Evolutionary conservation across 2,113 vertebrate species (phyloP), one percentile per base, ranked within the genome.

Genomic region (Megaceryle torquata): DNA sequence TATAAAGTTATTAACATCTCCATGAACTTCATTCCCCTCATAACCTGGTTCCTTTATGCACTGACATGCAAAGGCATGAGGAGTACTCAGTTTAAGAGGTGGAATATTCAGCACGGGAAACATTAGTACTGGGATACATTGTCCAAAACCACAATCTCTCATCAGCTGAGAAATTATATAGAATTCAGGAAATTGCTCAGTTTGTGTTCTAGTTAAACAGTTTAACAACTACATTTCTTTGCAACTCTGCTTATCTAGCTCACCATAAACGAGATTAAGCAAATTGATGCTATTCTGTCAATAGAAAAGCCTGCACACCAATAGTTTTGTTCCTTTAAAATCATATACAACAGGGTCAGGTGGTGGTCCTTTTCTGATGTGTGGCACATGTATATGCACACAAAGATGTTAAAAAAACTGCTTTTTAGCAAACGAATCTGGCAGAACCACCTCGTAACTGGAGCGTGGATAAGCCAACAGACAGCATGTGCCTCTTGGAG

Each of bases 11-110:
- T 59, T 95, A 86, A 96, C 75, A 86, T 95, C 93, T 93, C 89
- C 41, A 17, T 96, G 95, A 97, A 95, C 96, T 97, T 95, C 69
- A 93, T 78, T 86, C 94, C 87, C 93, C 83, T 93, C 39, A 56
- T 44, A 71, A 86, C 82, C 86, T 84, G 59, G 22, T 94, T 68
- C 44, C 90, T 97, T 87, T 95, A 91, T 64, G 31, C 75, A 28
- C 64, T 48, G 81, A 82, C 56, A 86, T 91, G 89, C 93, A 91
- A 89, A 96, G 95, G 93, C 94, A 96, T 26, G 91, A 96, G 44
- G 41, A 92, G 37, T 82, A 91, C 82, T 96, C 89, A 39, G 13
- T 93, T 74, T 51, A 61, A 69, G 54, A 82, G 12, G 26, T 29
- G 26, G 28, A 80, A 33, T 37, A 79, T 33, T 72, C 50, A 59